Base-by-base conservation (phyloP, 2,888 invertebrate species). In the Epiperipatus broadwayi region DNA sequence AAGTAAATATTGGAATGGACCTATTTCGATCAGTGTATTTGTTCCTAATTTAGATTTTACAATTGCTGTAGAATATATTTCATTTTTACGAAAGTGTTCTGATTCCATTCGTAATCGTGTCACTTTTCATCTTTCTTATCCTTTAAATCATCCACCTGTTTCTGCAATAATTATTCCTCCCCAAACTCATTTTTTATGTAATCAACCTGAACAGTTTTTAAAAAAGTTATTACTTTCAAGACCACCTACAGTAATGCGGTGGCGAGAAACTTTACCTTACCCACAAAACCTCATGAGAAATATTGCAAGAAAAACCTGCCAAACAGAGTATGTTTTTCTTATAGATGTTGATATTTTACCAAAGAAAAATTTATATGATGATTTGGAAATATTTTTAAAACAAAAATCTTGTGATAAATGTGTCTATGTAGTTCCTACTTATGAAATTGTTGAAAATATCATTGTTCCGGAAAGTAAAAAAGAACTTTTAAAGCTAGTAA, bases 251-350 rank as follows among this genome's bases (percentile, higher is more conserved):
- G 74, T 75, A 3, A 63, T 69, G 3, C 68, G 70, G 37, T 81
- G 81, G 81, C 64, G 78, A 38, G 64, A 71, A 32, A 70, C 72
- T 42, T 71, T 77, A 53, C 72, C 76, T 0, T 85, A 85, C 55
- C 85, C 85, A 0, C 85, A 85, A 60, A 87, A 85, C 54, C 80
- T 83, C 53, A 63, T 85, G 62, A 65, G 85, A 46, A 87, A 87
- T 56, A 59, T 84, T 39, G 85, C 84, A 0, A 63, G 84, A 37
- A 78, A 79, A 53, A 46, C 79, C 51, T 83, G 83, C 48, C 78
- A 78, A 49, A 73, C 73, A 3, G 44, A 48, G 19, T 76, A 73
- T 57, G 78, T 81, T 32, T 83, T 83, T 53, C 64, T 84, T 32
- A 80, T 81, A 2, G 85, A 85, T 57, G 74, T 85, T 5, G 85